Evolutionary conservation across 2,797 vertebrate genomes (phyloP).

Genomic region (Chiroxiphia lanceolata): DNA sequence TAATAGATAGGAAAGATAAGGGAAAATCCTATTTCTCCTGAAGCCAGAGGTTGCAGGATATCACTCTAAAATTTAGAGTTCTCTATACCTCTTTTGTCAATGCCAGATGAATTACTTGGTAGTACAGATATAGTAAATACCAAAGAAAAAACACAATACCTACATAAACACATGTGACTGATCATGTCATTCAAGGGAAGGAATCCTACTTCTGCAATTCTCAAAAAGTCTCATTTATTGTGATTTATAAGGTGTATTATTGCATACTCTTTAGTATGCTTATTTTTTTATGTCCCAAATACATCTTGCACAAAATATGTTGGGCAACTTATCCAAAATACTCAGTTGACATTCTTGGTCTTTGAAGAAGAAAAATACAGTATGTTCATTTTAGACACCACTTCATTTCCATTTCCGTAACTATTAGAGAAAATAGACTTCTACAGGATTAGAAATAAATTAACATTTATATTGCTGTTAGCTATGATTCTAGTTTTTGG

Average conservation of each 20-base stretch:
- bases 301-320: not conserved
- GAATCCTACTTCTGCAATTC: not conserved
- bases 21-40: not conserved
- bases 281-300: not conserved
- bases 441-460: constrained; percentile 18
- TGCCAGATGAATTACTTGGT: not conserved
- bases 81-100: not conserved
- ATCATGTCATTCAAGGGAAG: not conserved
- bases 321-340: not conserved
- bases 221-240: not conserved
- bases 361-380: not conserved
- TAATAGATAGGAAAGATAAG: not conserved
- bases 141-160: not conserved
- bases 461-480: not conserved
- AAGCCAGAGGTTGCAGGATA: not conserved
- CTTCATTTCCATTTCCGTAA: not conserved
- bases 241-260: not conserved
- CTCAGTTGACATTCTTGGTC: not conserved
- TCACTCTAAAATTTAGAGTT: not conserved
- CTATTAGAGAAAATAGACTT: not conserved
- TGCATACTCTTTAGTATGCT: not conserved
- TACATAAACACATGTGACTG: not conserved
- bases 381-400: not conserved
- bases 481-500: not conserved
- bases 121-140: not conserved